These are phyloP conservation scores for Holacanthus passer DNA, from an alignment of 2,113 vertebrate genomes.

Conservation along the genomic window DNA sequence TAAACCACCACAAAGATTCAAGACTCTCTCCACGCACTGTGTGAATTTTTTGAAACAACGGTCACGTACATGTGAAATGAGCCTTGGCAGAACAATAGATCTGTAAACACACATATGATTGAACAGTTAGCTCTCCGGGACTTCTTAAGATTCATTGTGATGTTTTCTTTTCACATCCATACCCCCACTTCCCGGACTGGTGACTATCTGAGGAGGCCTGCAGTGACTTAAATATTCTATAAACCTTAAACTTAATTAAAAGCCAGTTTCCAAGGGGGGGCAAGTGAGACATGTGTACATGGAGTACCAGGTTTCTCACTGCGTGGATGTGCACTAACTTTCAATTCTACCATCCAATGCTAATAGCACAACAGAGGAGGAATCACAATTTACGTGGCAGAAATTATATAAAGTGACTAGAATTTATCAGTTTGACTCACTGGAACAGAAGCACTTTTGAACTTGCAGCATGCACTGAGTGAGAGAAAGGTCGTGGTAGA, in stretches of 20 bases:
- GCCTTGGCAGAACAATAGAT: slow-evolving; percentile 29
- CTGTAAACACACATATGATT: slow-evolving; percentile 44
- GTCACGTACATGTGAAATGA: slow-evolving; percentile 44
- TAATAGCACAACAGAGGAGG: neutral
- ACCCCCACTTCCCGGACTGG: neutral
- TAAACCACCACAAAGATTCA: slow-evolving; percentile 2
- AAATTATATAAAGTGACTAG: neutral
- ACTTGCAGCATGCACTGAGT: neutral
- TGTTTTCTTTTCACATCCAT: slow-evolving; percentile 9
- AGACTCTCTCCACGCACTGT: neutral
- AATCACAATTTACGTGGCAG: neutral
- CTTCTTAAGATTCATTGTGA: neutral
- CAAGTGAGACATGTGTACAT: neutral
- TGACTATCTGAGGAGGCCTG: neutral
- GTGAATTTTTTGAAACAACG: neutral
- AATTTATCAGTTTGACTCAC: neutral
- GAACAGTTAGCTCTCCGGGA: neutral
- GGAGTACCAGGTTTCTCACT: neutral
- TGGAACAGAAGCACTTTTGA: neutral
- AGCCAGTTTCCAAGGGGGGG: neutral
- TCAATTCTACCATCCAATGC: neutral
- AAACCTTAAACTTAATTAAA: neutral
- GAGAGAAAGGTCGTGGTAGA: neutral
- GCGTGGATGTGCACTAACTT: neutral
- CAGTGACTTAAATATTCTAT: neutral